phyloP scores from a whole-genome alignment of 2,888 invertebrate species.

The Diachrysia chrysitis region DNA sequence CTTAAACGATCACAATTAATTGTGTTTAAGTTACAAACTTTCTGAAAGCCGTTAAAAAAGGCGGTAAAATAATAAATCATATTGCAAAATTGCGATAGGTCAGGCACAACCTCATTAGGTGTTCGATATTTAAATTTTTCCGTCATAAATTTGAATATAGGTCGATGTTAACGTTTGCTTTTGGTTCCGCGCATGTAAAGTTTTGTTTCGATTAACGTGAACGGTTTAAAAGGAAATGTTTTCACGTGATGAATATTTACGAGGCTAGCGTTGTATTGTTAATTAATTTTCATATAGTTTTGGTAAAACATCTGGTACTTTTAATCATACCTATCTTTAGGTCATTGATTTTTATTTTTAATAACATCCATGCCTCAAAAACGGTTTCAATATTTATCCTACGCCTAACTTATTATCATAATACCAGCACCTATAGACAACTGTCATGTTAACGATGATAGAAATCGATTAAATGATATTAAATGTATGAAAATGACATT shows the following conservation, averaged over 20 bases:
- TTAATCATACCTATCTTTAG: background rate
- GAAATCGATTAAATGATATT: too few species aligned
- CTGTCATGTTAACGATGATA: too few species aligned
- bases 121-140: constrained; percentile 55
- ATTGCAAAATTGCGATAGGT: constrained; percentile 53
- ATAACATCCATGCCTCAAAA: too few species aligned
- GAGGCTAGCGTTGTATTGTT: background rate
- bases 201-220: constrained; percentile 20
- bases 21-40: background rate
- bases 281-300: constrained; percentile 1
- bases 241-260: constrained; percentile 8
- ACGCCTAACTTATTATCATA: too few species aligned
- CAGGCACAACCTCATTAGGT: constrained; percentile 45
- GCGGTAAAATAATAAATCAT: constrained; percentile 48
- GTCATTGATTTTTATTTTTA: background rate
- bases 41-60: constrained; percentile 31
- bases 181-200: background rate
- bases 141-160: constrained; percentile 47
- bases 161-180: constrained; percentile 34
- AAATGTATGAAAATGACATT: too few species aligned
- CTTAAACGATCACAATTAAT: background rate
- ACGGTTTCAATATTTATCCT: too few species aligned
- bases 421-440: too few species aligned
- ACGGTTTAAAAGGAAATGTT: constrained; percentile 5
- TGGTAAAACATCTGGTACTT: background rate